A percentile compares a stretch with the other conserved stretches of the same genome.
These are phyloP conservation scores for Saxidomus purpurata DNA, from an alignment of 1,140 invertebrate genomes.

Conservation along the genomic window DNA sequence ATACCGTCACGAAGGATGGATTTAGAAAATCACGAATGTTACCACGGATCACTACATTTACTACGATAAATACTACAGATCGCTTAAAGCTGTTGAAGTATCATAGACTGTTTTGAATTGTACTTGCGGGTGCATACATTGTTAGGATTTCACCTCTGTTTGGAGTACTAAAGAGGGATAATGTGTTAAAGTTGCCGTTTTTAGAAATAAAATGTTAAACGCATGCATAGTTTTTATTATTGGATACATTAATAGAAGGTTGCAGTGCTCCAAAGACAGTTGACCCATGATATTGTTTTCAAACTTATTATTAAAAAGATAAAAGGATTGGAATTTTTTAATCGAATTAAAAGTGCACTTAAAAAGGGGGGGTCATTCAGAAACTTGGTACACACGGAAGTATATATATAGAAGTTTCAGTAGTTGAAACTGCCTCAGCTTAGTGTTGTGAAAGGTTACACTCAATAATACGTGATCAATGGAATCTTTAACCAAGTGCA, in stretches of 20 bases:
- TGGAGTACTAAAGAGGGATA: conserved; percentile 1
- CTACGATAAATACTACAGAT: conserved; percentile 34
- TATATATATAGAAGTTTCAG: too few species aligned
- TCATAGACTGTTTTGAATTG: neutral
- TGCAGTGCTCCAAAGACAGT: neutral
- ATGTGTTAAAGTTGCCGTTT: neutral
- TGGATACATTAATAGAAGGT: conserved; percentile 19
- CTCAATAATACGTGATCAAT: too few species aligned
- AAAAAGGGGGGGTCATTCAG: neutral
- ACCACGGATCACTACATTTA: conserved; percentile 13
- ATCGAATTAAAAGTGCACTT: neutral
- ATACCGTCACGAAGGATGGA: neutral
- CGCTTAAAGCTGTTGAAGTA: neutral
- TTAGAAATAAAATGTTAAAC: neutral
- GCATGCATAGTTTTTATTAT: neutral
- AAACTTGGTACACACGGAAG: neutral
- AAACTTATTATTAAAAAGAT: neutral
- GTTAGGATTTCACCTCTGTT: neutral
- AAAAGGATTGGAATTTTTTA: neutral
- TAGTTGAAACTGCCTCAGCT: too few species aligned
- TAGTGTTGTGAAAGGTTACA: too few species aligned
- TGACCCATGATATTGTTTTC: neutral
- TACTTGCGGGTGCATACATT: conserved; percentile 7
- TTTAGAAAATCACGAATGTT: conserved; percentile 5
- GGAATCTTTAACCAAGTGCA: too few species aligned